A percentile compares a stretch with the other conserved stretches of the same genome.
Conservation (phyloP, 2,113 vertebrate species). For the Chelonoidis abingdonii region DNA sequence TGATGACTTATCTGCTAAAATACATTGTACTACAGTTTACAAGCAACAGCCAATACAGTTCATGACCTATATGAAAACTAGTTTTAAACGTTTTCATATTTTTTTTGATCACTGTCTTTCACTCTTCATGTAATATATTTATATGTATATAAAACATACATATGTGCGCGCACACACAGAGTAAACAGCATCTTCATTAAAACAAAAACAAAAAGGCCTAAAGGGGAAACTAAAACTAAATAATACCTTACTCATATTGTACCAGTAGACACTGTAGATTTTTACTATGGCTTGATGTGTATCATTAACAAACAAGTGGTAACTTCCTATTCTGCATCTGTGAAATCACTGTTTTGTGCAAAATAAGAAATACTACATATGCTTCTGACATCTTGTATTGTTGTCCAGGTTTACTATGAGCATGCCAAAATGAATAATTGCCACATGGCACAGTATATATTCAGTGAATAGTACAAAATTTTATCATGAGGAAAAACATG, state of each 20-base stretch:
- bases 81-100: too few species aligned
- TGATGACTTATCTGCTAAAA: background rate
- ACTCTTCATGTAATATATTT: background rate
- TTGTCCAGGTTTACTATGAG: background rate
- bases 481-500: background rate
- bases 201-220: background rate
- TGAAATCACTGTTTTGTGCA: background rate
- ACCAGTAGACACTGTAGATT: background rate
- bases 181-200: background rate
- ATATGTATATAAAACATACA: background rate
- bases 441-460: background rate
- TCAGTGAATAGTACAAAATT: background rate
- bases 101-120: background rate
- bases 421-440: slow-evolving; percentile 1
- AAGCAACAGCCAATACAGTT: background rate
- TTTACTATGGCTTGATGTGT: background rate
- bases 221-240: background rate
- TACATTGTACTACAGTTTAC: background rate
- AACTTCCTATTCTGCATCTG: background rate
- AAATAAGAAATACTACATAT: background rate
- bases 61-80: background rate
- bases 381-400: background rate
- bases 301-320: background rate
- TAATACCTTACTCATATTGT: background rate
- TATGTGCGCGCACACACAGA: background rate